Base-by-base conservation (phyloP, 2,797 vertebrate species). In the Carduelis carduelis region DNA sequence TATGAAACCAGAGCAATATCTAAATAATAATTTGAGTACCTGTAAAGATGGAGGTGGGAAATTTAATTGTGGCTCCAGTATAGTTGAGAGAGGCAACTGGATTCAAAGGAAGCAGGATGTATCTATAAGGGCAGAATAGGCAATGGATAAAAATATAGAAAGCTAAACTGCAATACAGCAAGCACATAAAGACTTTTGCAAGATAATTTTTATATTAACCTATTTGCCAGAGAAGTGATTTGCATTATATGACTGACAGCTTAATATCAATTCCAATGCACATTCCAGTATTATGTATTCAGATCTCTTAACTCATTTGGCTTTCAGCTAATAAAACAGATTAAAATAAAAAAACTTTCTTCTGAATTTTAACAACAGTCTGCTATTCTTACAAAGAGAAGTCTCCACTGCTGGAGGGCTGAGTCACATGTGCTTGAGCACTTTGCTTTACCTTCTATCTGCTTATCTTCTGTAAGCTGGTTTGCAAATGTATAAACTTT, bases 401-500 rank as follows among this genome's bases (percentile, higher is more conserved):
- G 64, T 94, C 53, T 93, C 79, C 76, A 82, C 93, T 94, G 75
- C 94, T 96, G 91, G 80, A 82, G 77, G 91, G 56, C 80, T 94
- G 46, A 77, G 27, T 81, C 92, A 94, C 89, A 91, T 96, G 86
- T 93, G 66, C 74, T 96, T 90, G 87, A 93, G 85, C 71, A 89
- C 50, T 85, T 87, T 96, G 61, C 91, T 93, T 95, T 97, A 87
- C 77, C 80, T 83, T 93, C 85, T 96, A 6, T 84, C 81, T 97
- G 92, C 94, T 95, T 94, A 46, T 95, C 96, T 93, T 94, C 91
- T 79, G 85, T 97, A 94, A 97, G 89, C 97, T 97, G 96, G 93
- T 98, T 97, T 97, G 93, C 95, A 96, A 97, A 95, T 66, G 14
- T 97, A 84, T 94, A 78, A 41, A 83, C 70, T 95, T 78, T 96